A percentile compares a stretch with the other conserved stretches of the same genome.
phyloP scores from a whole-genome alignment of 1,140 invertebrate genomes.

The Myzus persicae region DNA sequence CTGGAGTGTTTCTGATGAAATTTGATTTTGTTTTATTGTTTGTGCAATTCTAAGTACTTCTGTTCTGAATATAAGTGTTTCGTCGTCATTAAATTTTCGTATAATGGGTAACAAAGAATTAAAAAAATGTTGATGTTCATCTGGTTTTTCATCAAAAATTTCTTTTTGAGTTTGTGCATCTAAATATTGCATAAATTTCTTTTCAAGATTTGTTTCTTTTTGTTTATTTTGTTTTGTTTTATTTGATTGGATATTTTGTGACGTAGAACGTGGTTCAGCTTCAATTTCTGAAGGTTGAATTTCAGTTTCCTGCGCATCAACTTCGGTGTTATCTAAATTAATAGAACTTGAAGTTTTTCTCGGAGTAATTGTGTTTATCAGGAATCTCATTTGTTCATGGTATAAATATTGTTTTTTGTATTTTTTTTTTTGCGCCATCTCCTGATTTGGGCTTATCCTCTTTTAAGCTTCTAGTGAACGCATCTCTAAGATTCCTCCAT shows the following conservation, averaged over 20 bases:
- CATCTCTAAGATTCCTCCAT: slow-evolving; percentile 17
- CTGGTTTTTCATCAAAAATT: slow-evolving; percentile 18
- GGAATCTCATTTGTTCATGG: neutral
- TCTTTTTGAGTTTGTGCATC: slow-evolving; percentile 1
- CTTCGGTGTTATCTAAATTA: too few species aligned
- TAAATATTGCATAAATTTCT: too few species aligned
- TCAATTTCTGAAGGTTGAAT: too few species aligned
- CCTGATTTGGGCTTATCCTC: neutral
- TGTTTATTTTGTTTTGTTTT: too few species aligned
- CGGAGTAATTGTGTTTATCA: neutral
- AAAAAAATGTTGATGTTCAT: neutral
- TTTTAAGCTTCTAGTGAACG: neutral
- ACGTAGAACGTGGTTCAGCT: too few species aligned
- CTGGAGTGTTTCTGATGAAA: too few species aligned
- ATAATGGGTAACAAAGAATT: neutral
- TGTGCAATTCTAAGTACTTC: neutral
- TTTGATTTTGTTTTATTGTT: neutral
- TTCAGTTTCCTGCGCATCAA: too few species aligned
- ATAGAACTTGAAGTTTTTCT: neutral
- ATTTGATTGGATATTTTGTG: too few species aligned
- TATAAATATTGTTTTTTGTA: slow-evolving; percentile 13
- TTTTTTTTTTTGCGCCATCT: neutral
- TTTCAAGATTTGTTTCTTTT: too few species aligned
- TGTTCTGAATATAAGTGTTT: neutral
- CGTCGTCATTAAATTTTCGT: neutral